Evolutionary conservation across 1,140 invertebrate species (phyloP), one percentile per base, ranked within the genome.

Genomic region (Hormaphis cornu): DNA sequence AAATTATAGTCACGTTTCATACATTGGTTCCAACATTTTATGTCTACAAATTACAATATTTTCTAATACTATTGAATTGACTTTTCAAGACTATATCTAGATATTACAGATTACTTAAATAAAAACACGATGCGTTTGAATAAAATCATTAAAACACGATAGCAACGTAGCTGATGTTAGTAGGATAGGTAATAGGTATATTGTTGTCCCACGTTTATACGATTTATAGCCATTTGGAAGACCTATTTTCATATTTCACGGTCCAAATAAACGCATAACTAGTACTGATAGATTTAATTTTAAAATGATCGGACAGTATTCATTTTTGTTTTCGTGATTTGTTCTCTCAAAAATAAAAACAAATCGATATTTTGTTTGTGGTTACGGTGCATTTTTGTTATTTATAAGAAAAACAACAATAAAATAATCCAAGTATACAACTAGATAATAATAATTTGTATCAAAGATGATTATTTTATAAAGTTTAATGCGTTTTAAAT

Each of bases 231-330:
- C 18, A 63, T 18, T 48, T 46, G 44, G 20, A 63, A 50, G 4
- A 46, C 42, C 59, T 63, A 44, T 63, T 63, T 58, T n/a, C n/a
- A n/a, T n/a, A n/a, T n/a, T 48, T 66, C 6, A 18, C 18, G 9
- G 28, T 50, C 28, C 6, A n/a, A 26, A 20, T 20, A 33, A 54
- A 54, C 3, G 1, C 12, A 56, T n/a, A n/a, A n/a, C n/a, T n/a
- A n/a, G n/a, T n/a, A n/a, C n/a, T n/a, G n/a, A 22, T 16, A 20
- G 18, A 35, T 30, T 2, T 61, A 35, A 26, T 46, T 8, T 30
- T 61, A 28, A 61, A 33, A 50, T 66, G 20, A 1, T 3, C 5
- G 33, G 14, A 66, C 50, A 24, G 2, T 3, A 40, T 4, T 7
- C 14, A 37, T 40, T 66, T 33, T 37, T 59, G 16, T 33, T 50